phyloP scores from a whole-genome alignment of 2,888 invertebrate species.

The Zaprionus obscuricornis region DNA sequence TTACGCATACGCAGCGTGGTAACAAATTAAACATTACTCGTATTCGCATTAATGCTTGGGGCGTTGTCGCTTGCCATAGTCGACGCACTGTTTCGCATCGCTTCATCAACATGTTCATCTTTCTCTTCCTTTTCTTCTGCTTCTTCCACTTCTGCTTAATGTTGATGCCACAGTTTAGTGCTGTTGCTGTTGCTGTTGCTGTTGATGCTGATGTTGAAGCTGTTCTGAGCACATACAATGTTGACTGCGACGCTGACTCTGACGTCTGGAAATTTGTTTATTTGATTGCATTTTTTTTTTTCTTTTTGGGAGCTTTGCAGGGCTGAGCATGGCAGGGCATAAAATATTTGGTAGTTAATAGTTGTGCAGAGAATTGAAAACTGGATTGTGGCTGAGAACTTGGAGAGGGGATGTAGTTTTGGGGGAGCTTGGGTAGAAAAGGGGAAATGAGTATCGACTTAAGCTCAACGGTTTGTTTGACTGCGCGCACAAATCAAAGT shows the following conservation, averaged over 20 bases:
- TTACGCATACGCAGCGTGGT: constrained; percentile 51
- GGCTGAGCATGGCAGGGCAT: too few species aligned
- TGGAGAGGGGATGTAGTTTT: background rate
- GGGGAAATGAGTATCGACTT: background rate
- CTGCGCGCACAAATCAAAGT: constrained; percentile 61
- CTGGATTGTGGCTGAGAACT: too few species aligned
- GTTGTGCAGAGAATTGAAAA: too few species aligned
- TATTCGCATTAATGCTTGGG: constrained; percentile 37
- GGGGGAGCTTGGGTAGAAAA: background rate
- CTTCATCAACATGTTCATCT: too few species aligned
- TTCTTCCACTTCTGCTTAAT: too few species aligned
- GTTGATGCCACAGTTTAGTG: constrained; percentile 8
- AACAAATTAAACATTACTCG: constrained; percentile 55
- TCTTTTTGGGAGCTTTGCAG: too few species aligned
- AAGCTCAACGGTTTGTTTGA: constrained; percentile 32
- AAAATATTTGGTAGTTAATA: too few species aligned
- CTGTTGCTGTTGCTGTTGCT: constrained; percentile 6
- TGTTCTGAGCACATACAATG: constrained; percentile 10
- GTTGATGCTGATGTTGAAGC: constrained; percentile 8
- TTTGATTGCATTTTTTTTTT: constrained; percentile 65
- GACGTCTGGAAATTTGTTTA: constrained; percentile 64
- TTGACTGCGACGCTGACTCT: constrained; percentile 28
- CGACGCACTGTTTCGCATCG: background rate
- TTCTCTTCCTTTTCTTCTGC: too few species aligned
- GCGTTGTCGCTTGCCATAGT: constrained; percentile 20